phyloP scores from a whole-genome alignment of 2,113 vertebrate genomes.

The Heterochromis multidens region DNA sequence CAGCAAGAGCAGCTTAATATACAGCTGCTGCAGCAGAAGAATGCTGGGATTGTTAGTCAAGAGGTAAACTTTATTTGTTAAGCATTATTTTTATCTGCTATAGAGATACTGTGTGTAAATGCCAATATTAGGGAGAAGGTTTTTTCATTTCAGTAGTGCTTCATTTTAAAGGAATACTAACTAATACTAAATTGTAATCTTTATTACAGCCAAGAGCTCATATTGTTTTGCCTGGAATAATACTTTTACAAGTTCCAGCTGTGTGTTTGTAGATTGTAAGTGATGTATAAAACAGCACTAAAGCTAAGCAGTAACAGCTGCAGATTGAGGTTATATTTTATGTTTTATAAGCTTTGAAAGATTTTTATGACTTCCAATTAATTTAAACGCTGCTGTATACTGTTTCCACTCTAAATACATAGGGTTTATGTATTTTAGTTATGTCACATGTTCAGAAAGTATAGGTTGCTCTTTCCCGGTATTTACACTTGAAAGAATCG shows the following conservation, averaged over 20 bases:
- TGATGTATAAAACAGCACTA: neutral
- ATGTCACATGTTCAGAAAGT: neutral
- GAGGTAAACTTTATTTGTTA: conserved; percentile 57
- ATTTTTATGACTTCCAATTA: neutral
- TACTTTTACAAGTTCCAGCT: neutral
- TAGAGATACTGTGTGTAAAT: neutral
- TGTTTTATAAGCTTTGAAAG: neutral
- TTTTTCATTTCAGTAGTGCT: neutral
- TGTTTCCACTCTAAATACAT: neutral
- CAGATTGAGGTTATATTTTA: neutral
- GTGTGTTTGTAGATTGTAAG: neutral
- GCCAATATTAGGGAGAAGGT: neutral
- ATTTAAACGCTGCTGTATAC: neutral
- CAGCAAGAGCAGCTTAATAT: conserved; percentile 78
- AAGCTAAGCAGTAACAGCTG: neutral
- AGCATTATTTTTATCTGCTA: neutral
- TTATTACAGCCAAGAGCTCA: neutral
- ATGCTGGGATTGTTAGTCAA: conserved; percentile 72
- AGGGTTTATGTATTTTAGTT: neutral
- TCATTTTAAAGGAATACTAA: neutral
- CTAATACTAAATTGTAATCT: neutral
- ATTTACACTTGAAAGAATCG: neutral
- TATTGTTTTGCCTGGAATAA: neutral
- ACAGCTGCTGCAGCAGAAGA: conserved; percentile 77
- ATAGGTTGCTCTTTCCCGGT: neutral